Base-by-base conservation (phyloP, 2,113 vertebrate genomes). In the Malurus melanocephalus region DNA sequence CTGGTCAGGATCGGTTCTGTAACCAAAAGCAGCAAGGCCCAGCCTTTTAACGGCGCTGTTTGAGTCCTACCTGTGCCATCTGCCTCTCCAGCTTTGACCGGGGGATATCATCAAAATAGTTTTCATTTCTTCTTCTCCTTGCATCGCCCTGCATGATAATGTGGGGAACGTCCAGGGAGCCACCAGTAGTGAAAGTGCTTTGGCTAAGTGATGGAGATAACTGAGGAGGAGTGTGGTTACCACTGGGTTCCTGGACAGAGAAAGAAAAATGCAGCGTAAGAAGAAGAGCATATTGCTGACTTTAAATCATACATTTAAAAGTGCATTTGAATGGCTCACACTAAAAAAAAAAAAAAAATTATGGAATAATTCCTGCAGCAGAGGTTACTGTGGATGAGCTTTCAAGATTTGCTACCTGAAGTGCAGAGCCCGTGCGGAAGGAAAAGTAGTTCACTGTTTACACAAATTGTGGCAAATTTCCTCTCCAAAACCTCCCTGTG, bases 111-210 rank as follows among this genome's bases (percentile, higher is more conserved):
- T 99, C 99, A 59, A 99, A 99, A 97, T 99, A 99, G 98, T 98
- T 99, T 94, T 99, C 99, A 95, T 99, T 99, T 98, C 98, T 98
- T 97, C 99, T 98, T 95, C 99, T 98, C 97, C 99, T 98, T 90
- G 99, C 99, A 97, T 99, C 99, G 10, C 99, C 99, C 98, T 99
- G 99, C 99, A 99, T 99, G 98, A 99, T 99, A 98, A 99, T 99
- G 97, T 99, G 99, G 97, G 99, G 99, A 96, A 99, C 98, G 98
- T 99, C 99, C 96, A 99, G 98, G 91, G 99, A 99, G 96, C 99
- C 98, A 96, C 98, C 98, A 95, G 99, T 98, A 95, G 99, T 98
- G 97, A 99, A 99, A 95, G 98, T 99, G 94, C 98, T 98, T 98
- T 99, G 99, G 97, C 97, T 98, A 94, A 99, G 98, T 48, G 99